These are phyloP conservation scores for Probosciger aterrimus DNA, from an alignment of 2,113 vertebrate genomes.

Conservation along the genomic window DNA sequence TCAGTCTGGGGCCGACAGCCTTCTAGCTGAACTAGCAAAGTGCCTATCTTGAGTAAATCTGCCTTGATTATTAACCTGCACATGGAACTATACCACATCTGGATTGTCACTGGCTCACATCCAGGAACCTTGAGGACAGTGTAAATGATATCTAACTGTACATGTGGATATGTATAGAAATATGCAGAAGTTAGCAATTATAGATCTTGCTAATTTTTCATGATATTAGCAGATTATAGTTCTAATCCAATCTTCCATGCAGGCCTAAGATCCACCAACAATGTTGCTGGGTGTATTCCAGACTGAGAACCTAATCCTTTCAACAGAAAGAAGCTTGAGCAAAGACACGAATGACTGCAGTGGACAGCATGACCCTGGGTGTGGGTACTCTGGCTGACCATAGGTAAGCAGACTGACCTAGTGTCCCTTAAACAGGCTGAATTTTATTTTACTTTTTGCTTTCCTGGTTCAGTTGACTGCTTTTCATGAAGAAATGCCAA, in stretches of 20 bases:
- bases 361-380: not conserved
- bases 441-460: not conserved
- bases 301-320: not conserved
- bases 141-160: not conserved
- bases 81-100: not conserved
- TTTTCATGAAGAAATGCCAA: not conserved
- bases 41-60: not conserved
- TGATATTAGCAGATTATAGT: not conserved
- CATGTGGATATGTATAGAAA: not conserved
- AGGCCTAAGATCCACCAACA: not conserved
- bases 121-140: not conserved
- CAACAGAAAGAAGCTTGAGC: not conserved
- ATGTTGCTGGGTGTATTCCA: not conserved
- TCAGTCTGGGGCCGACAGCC: not conserved
- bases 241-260: not conserved
- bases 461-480: not conserved
- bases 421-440: not conserved
- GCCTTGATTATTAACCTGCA: not conserved
- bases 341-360: not conserved
- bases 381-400: not conserved
- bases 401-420: not conserved
- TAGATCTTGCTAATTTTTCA: not conserved
- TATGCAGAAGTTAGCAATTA: not conserved
- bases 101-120: not conserved
- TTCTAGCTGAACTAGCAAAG: not conserved